A percentile compares a stretch with the other conserved stretches of the same genome.
Conservation (phyloP, 2,113 vertebrate genomes). For the Thunnus maccoyii region DNA sequence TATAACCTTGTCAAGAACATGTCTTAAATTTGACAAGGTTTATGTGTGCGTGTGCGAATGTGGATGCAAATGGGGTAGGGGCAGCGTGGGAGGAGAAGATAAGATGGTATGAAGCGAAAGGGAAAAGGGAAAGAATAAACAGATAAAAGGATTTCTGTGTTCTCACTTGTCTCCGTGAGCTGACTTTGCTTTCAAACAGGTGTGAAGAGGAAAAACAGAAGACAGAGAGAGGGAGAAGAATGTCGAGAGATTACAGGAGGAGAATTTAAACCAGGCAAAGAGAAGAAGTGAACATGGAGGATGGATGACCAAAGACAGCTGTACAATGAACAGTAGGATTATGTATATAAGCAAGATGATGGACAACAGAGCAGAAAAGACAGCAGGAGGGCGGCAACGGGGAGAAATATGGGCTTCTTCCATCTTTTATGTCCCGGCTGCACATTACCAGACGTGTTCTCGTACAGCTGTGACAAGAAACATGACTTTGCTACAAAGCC, state of each 20-base stretch:
- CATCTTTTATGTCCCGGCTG: conserved; percentile 76
- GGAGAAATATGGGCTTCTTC: conserved; percentile 50
- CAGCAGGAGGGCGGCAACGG: conserved; percentile 3
- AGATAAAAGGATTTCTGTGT: conserved; percentile 87
- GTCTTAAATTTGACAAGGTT: conserved; percentile 40
- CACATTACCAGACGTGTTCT: conserved; percentile 81
- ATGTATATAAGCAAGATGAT: conserved; percentile 51
- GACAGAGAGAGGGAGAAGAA: conserved; percentile 14
- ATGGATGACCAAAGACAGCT: conserved; percentile 15
- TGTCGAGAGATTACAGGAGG: conserved; percentile 17
- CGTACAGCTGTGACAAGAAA: conserved; percentile 75
- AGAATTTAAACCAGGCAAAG: conserved; percentile 5
- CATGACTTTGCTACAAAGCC: conserved; percentile 71
- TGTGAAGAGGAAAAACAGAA: conserved; percentile 56
- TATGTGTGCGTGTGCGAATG: conserved; percentile 23
- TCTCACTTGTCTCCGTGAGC: conserved; percentile 76
- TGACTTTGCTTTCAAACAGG: conserved; percentile 71
- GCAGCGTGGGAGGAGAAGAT: conserved; percentile 27
- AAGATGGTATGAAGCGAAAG: conserved; percentile 34
- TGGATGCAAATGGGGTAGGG: background rate
- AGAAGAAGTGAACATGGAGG: conserved; percentile 31
- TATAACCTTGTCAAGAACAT: conserved; percentile 69
- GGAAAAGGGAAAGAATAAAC: conserved; percentile 38
- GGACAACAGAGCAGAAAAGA: conserved; percentile 25
- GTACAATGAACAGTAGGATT: conserved; percentile 47